Conservation (phyloP, 2,797 vertebrate genomes). For the Pipistrellus nathusii region DNA sequence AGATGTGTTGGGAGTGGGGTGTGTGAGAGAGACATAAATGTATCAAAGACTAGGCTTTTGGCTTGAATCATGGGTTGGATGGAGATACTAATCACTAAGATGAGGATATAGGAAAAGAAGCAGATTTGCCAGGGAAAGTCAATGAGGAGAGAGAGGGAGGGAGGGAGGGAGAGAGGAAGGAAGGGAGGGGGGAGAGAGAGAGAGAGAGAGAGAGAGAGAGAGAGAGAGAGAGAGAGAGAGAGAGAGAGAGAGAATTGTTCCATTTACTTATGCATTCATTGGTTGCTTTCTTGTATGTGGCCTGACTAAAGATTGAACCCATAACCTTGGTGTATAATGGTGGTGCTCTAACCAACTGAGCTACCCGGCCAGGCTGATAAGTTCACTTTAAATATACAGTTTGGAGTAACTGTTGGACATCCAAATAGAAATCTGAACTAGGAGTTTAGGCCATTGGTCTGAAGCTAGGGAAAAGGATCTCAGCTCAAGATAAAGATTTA, state of each 20-base stretch:
- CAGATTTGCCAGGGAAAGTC: background rate
- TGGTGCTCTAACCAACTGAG: background rate
- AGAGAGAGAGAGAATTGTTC: background rate
- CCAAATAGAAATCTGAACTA: background rate
- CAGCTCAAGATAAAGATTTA: background rate
- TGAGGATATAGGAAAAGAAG: background rate
- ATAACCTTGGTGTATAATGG: background rate
- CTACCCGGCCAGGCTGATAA: background rate
- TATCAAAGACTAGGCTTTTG: slow-evolving; percentile 9
- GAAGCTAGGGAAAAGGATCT: background rate
- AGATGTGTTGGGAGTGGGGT: background rate
- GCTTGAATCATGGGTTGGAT: background rate
- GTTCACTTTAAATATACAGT: background rate
- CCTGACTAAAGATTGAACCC: background rate
- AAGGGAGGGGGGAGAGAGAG: background rate
- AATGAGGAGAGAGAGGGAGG: background rate
- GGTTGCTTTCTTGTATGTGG: background rate
- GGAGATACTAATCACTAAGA: background rate
- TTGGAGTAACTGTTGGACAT: background rate
- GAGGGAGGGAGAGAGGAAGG: too few species aligned
- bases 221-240: too few species aligned
- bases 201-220: too few species aligned
- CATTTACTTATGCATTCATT: background rate
- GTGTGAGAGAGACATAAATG: background rate
- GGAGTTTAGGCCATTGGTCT: background rate